Evolutionary conservation across 92 coral and sea anemone species (phyloP), one percentile per base, ranked within the genome.

Genomic region (Muricea muricata): DNA sequence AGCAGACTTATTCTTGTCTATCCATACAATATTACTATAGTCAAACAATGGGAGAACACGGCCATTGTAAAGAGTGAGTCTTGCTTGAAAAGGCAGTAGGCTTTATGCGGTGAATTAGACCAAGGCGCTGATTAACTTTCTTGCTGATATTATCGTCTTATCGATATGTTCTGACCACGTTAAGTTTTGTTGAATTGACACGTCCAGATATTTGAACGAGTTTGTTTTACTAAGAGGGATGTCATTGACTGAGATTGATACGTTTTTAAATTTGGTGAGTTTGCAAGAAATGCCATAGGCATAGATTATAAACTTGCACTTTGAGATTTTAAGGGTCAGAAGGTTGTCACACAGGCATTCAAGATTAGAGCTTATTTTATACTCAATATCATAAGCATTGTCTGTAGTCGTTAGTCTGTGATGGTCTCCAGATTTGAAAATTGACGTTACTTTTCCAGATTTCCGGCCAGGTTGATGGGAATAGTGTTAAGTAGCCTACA

Each of bases 81-180:
- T 32, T 20, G 12, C 21, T 34, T 0, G 39, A 25, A 32, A 29
- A 23, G 20, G 39, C 1, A 32, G 17, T 4, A 70, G 12, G 45
- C 23, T 32, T 70, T 0, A 70, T 17, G 28, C 50, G 6, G 11
- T 23, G 11, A 5, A 70, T 6, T 20, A 70, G 21, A 8, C 77
- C 77, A 70, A 70, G 77, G 24, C 77, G 14, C 23, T 70, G 50
- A 39, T 70, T 70, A 34, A 40, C 21, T 70, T 70, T 70, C 17
- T 24, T 17, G 11, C 34, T 70, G 11, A 70, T 29, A 70, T 13
- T 33, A n/a, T 70, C 50, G 0, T 29, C 34, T 13, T 33, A n/a
- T 70, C 50, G 0, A 70, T 29, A n/a, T 70, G 77, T n/a, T 39
- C 50, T 9, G 9, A 26, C 77, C 77, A 65, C 11, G 72, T 14